phyloP scores from a whole-genome alignment of 2,888 invertebrate genomes.

The Rotaria sp. region DNA sequence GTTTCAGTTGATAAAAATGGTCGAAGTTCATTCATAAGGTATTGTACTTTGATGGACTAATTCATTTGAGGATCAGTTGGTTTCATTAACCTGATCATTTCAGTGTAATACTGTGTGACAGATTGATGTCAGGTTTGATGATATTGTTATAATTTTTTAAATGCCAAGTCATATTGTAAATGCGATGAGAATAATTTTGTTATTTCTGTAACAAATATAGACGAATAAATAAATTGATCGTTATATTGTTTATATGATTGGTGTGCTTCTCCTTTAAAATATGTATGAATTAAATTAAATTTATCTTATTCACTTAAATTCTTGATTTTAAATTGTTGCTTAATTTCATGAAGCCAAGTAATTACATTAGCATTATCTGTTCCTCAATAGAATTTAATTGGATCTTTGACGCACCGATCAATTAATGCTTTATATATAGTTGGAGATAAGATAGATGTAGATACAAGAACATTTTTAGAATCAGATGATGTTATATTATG shows the following conservation, averaged over 20 bases:
- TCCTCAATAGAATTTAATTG: background rate
- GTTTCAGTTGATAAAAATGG: background rate
- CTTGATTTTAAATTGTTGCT: background rate
- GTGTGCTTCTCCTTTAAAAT: background rate
- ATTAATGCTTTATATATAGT: background rate
- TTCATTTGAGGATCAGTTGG: background rate
- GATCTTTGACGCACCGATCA: background rate
- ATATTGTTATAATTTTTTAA: background rate
- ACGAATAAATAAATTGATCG: background rate
- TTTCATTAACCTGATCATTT: background rate
- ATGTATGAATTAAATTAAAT: background rate
- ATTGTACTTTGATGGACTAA: background rate
- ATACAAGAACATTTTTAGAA: background rate
- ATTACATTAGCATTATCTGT: background rate
- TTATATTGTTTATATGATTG: background rate
- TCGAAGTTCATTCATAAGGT: background rate
- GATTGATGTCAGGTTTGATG: background rate
- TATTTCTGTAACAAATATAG: background rate
- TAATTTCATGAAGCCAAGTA: background rate
- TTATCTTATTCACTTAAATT: background rate
- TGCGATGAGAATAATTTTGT: background rate
- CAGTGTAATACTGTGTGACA: background rate
- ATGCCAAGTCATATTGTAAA: background rate
- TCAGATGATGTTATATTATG: background rate
- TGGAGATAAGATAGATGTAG: background rate